Base-by-base conservation (phyloP, 2,888 invertebrate genomes). In the Clanis bilineata region DNA sequence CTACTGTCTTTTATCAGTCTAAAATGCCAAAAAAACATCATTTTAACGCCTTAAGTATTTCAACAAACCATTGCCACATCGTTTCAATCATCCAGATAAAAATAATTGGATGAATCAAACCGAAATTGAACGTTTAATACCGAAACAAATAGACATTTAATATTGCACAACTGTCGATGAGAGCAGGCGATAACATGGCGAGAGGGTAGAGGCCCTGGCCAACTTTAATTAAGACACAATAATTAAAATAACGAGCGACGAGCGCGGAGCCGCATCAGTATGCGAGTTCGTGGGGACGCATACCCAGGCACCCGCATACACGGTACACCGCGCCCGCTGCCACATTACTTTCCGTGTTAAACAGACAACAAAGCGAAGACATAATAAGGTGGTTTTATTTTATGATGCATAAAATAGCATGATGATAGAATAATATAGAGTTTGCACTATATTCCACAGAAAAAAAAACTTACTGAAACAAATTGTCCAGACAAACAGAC, bases 221-320 rank as follows among this genome's bases (percentile, higher is more conserved):
- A 77, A 74, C 76, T 82, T 82, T 85, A 87, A 88, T 88, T 83
- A 86, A 86, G 86, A 83, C 82, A 86, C 83, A 85, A 86, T 86
- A 86, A 88, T 88, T 88, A 88, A 88, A 88, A 85, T 83, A 85
- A 86, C 84, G 84, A 82, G 83, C 77, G 74, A 62, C 72, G 73
- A 73, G 77, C 70, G 75, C 69, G 76, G 73, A 75, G 77, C 68
- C 72, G 78, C 82, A 82, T 85, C 80, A 85, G 80, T 81, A 84
- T 85, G 82, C 83, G 74, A 75, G 74, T 68, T 77, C 88, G 82
- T 87, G 88, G 71, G 79, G 80, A 68, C 76, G 85, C 88, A 89
- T 88, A 80, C 77, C 77, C 76, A 84, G 88, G 88, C 87, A 80
- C n/a, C 77, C 76, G 85, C 88, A 88, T 88, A 80, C 77, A 77